A percentile compares a stretch with the other conserved stretches of the same genome.
Evolutionary conservation across 92 coral and sea anemone species (phyloP).

Genomic region (Zoanthus gigantus): DNA sequence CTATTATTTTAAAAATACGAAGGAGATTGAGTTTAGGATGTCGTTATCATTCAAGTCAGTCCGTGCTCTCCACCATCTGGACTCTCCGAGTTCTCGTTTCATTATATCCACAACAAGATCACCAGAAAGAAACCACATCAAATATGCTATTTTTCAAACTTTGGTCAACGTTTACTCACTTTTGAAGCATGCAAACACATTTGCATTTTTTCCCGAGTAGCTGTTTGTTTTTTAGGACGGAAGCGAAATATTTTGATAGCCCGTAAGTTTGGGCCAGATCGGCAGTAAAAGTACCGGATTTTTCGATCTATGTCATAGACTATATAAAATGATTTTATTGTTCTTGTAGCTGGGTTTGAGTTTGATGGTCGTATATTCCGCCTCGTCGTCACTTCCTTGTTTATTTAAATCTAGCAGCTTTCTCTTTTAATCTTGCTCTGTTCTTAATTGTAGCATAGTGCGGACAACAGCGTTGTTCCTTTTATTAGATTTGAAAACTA

Average conservation of each 20-base stretch:
- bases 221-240: too few relatives aligned
- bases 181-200: not conserved
- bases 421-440: not conserved
- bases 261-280: too few relatives aligned
- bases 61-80: conserved; percentile 14
- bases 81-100: not conserved
- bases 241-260: too few relatives aligned
- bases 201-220: not conserved
- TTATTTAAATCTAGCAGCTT: not conserved
- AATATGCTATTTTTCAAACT: not conserved
- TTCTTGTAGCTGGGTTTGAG: too few relatives aligned
- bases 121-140: not conserved
- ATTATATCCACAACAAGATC: not conserved
- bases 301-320: too few relatives aligned
- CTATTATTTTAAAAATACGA: not conserved
- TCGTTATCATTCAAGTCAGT: not conserved
- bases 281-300: too few relatives aligned
- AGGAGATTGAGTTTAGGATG: not conserved
- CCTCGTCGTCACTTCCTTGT: too few relatives aligned
- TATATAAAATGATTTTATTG: too few relatives aligned
- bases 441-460: not conserved
- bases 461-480: not conserved
- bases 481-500: too few relatives aligned
- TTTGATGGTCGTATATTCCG: too few relatives aligned
- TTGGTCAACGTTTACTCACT: not conserved